Conservation (phyloP, 1,140 invertebrate genomes). For the Hydropsyche tenuis region DNA sequence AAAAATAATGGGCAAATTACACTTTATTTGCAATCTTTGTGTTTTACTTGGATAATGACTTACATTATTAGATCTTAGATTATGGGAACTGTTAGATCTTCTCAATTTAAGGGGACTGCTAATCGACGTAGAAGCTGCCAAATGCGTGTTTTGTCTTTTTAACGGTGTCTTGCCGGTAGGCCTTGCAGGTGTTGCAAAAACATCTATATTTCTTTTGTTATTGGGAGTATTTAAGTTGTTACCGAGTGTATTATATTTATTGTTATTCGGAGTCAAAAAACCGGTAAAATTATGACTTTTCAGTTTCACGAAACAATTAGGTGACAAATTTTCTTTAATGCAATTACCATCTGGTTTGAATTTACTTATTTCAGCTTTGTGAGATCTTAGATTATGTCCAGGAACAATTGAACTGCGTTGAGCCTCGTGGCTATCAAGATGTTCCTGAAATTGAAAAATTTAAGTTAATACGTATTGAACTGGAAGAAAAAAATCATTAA, state of each 20-base stretch:
- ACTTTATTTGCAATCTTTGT: slow-evolving; percentile 42
- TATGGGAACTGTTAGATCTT: slow-evolving; percentile 46
- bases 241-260: not conserved
- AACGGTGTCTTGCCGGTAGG: slow-evolving; percentile 36
- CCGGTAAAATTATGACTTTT: not conserved
- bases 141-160: slow-evolving; percentile 40
- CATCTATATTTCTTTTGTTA: slow-evolving; percentile 31
- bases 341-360: slow-evolving; percentile 18
- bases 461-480: no score
- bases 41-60: slow-evolving; percentile 34
- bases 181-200: slow-evolving; percentile 42
- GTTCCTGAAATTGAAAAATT: slow-evolving; percentile 46
- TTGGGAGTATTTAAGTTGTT: slow-evolving; percentile 29
- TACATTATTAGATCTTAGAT: slow-evolving; percentile 33
- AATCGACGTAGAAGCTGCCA: slow-evolving; percentile 27
- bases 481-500: no score
- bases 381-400: slow-evolving; percentile 36
- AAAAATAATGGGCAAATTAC: slow-evolving; percentile 45
- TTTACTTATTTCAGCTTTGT: not conserved
- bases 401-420: slow-evolving; percentile 41
- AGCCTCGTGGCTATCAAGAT: slow-evolving; percentile 39
- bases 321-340: slow-evolving; percentile 24
- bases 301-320: not conserved
- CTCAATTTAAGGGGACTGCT: slow-evolving; percentile 32
- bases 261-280: slow-evolving; percentile 1